Percentiles rank a stretch among this genome's conserved stretches.
Conservation (phyloP, 1,140 invertebrate species). For the Orius insidiosus region DNA sequence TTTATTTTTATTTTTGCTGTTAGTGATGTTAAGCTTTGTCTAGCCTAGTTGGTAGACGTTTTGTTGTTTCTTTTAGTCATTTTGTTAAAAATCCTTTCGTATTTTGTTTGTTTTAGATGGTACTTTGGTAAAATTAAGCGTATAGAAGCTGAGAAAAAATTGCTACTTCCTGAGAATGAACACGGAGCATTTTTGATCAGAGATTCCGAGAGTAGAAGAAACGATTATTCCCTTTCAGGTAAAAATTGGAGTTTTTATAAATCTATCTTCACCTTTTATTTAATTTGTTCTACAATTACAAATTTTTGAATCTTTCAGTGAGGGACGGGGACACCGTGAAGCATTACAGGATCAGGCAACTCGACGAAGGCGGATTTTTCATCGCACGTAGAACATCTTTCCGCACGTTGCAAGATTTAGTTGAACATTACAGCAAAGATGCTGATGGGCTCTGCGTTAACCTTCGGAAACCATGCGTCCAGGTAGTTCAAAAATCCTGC, state of each 20-base stretch:
- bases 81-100: not conserved
- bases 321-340: conserved; percentile 97
- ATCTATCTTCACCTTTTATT: too few species aligned
- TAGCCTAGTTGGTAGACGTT: too few species aligned
- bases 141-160: conserved; percentile 97
- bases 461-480: conserved; percentile 86
- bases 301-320: conserved; percentile 43
- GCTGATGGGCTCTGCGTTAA: conserved; percentile 95
- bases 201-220: conserved; percentile 94
- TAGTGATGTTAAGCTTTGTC: too few species aligned
- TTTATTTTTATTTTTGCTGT: too few species aligned
- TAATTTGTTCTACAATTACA: too few species aligned
- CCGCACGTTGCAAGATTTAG: conserved; percentile 83
- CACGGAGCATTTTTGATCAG: conserved; percentile 97
- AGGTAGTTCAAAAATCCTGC: conserved; percentile 60
- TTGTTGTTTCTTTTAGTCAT: too few species aligned
- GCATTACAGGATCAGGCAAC: conserved; percentile 93
- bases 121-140: conserved; percentile 99
- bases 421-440: conserved; percentile 93
- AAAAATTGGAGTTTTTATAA: too few species aligned
- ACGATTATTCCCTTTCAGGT: conserved; percentile 98
- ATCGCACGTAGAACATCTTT: conserved; percentile 94
- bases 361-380: conserved; percentile 97
- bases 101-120: conserved; percentile 71
- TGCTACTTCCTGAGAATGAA: conserved; percentile 91